A percentile compares a stretch with the other conserved stretches of the same genome.
Conservation (phyloP, 1,140 invertebrate genomes). For the Pogonus chalceus region DNA sequence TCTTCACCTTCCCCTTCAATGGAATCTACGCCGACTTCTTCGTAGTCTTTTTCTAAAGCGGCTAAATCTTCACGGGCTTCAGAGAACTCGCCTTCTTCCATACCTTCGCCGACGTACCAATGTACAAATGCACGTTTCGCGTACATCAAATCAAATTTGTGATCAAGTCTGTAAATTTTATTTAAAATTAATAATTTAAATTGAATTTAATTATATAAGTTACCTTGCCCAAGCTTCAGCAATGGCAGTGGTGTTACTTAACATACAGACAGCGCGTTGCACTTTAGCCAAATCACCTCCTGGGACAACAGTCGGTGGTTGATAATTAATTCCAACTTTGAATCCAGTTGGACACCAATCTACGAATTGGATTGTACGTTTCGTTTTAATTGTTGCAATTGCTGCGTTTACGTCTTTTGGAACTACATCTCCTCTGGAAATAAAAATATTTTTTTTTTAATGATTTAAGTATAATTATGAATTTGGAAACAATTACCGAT, state of each 20-base stretch:
- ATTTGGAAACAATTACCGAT: conserved; percentile 36
- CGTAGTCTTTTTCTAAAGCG: conserved; percentile 75
- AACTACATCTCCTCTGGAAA: conserved; percentile 46
- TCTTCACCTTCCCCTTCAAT: conserved; percentile 61
- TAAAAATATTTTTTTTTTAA: conserved; percentile 23
- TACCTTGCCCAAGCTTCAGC: conserved; percentile 73
- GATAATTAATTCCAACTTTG: conserved; percentile 67
- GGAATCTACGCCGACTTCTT: conserved; percentile 65
- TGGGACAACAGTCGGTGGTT: conserved; percentile 72
- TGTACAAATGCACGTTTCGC: conserved; percentile 77
- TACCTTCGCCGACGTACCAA: conserved; percentile 79
- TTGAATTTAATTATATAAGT: background rate
- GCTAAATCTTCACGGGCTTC: conserved; percentile 80
- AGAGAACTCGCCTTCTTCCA: conserved; percentile 78
- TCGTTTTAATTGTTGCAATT: conserved; percentile 83
- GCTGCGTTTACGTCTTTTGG: conserved; percentile 83
- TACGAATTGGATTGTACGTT: conserved; percentile 71
- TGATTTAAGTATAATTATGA: background rate
- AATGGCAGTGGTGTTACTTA: conserved; percentile 79
- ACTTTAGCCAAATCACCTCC: conserved; percentile 76
- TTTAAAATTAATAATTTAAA: background rate
- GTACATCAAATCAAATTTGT: conserved; percentile 78
- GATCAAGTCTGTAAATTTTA: conserved; percentile 47
- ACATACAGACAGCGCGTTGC: conserved; percentile 75
- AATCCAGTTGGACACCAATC: conserved; percentile 78